Conservation (phyloP, 2,888 invertebrate species). For the Euphydryas editha region DNA sequence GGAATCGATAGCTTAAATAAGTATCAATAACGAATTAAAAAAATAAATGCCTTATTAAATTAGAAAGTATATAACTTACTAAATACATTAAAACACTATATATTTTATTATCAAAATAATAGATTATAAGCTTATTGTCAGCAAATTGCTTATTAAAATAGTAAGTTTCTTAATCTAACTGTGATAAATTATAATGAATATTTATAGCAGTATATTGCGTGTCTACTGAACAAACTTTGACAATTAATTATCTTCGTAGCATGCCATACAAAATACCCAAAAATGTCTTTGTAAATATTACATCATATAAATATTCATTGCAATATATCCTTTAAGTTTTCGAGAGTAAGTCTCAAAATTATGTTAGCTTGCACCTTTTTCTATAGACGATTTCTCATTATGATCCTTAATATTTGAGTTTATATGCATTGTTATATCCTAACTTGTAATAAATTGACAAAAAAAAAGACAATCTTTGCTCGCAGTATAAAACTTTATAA, state of each 20-base stretch:
- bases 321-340: constrained; percentile 12
- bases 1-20: no score
- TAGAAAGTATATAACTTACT: not conserved
- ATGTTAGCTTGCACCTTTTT: not conserved
- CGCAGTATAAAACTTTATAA: no score
- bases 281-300: constrained; percentile 25
- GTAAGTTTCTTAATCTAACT: not conserved
- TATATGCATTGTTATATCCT: not conserved
- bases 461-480: not conserved
- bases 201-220: constrained; percentile 39
- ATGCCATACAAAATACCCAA: constrained; percentile 45
- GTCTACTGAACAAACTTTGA: constrained; percentile 55
- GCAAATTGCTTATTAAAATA: constrained; percentile 5
- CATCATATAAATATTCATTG: constrained; percentile 1
- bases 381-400: not conserved
- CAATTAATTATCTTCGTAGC: constrained; percentile 57
- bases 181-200: constrained; percentile 27
- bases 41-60: no score
- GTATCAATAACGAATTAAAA: no score
- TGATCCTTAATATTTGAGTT: not conserved
- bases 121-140: not conserved
- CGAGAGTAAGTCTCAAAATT: not conserved
- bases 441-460: not conserved
- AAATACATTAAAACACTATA: not conserved
- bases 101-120: not conserved